These are phyloP conservation scores for Diprion similis DNA, from an alignment of 1,140 invertebrate species.

Conservation along the genomic window DNA sequence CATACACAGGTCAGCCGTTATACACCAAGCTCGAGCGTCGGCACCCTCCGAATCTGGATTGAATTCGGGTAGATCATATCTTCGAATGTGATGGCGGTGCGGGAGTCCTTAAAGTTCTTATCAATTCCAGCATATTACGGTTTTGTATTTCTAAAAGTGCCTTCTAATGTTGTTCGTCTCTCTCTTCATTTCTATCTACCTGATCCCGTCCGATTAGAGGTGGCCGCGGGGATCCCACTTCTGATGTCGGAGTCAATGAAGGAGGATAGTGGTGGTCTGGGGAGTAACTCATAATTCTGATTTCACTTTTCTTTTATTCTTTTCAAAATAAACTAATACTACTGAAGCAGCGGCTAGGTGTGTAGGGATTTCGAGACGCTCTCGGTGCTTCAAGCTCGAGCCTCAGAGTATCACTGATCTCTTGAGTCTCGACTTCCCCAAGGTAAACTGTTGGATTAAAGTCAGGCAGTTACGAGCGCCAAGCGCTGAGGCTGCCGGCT, in stretches of 20 bases:
- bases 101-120: constrained; percentile 8
- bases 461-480: too few relatives aligned
- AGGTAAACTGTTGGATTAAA: too few relatives aligned
- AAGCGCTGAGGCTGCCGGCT: neutral
- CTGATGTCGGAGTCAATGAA: constrained; percentile 14
- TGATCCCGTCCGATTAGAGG: neutral
- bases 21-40: constrained; percentile 20
- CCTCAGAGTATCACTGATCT: neutral
- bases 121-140: constrained; percentile 7
- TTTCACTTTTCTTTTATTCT: too few relatives aligned
- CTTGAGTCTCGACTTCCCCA: neutral
- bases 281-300: too few relatives aligned
- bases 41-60: constrained; percentile 18
- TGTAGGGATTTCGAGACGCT: too few relatives aligned
- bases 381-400: too few relatives aligned
- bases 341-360: neutral
- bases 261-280: too few relatives aligned
- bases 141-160: constrained; percentile 9
- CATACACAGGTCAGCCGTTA: constrained; percentile 24
- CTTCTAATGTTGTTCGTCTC: neutral
- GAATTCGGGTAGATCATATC: constrained; percentile 22
- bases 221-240: constrained; percentile 15
- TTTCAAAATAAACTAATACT: too few relatives aligned
- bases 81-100: neutral
- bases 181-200: neutral